Percentiles rank a stretch among this genome's conserved stretches.
Conservation (phyloP, 2,888 invertebrate genomes). For the Pantelozetes paolii region DNA sequence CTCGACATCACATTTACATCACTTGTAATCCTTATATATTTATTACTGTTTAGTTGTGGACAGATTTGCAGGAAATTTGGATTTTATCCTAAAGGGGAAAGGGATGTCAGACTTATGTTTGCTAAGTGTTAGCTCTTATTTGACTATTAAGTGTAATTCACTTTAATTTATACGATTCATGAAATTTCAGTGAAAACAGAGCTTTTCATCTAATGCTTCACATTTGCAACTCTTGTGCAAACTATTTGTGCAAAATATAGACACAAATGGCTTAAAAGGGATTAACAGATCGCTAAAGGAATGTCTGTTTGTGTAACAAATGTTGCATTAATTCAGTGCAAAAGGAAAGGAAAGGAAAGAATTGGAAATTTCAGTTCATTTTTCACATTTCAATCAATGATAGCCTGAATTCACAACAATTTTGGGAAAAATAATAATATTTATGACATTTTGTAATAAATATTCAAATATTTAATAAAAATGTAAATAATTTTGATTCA, state of each 20-base stretch:
- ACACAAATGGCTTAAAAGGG: neutral
- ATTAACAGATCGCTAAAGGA: neutral
- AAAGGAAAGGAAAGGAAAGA: too few species aligned
- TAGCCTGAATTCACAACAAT: too few species aligned
- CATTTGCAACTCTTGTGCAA: neutral
- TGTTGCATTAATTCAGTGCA: neutral
- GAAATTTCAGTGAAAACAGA: slow-evolving; percentile 21
- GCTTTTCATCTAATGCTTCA: slow-evolving; percentile 11
- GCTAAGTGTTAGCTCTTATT: neutral
- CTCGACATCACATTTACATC: slow-evolving; percentile 16
- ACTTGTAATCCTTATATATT: slow-evolving; percentile 34
- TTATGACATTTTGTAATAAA: neutral
- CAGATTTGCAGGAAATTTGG: slow-evolving; percentile 28
- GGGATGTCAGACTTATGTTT: slow-evolving; percentile 5
- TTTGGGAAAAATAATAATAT: neutral
- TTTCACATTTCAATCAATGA: too few species aligned
- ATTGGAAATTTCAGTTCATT: too few species aligned
- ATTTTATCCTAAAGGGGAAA: neutral
- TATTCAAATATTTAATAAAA: neutral
- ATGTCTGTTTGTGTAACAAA: slow-evolving; percentile 12
- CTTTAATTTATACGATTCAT: slow-evolving; percentile 10
- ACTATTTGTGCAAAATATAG: slow-evolving; percentile 8
- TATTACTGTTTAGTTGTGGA: slow-evolving; percentile 16
- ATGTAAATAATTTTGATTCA: neutral
- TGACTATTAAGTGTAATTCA: neutral